phyloP scores from a whole-genome alignment of 1,140 invertebrate genomes.

The Myzus persicae region DNA sequence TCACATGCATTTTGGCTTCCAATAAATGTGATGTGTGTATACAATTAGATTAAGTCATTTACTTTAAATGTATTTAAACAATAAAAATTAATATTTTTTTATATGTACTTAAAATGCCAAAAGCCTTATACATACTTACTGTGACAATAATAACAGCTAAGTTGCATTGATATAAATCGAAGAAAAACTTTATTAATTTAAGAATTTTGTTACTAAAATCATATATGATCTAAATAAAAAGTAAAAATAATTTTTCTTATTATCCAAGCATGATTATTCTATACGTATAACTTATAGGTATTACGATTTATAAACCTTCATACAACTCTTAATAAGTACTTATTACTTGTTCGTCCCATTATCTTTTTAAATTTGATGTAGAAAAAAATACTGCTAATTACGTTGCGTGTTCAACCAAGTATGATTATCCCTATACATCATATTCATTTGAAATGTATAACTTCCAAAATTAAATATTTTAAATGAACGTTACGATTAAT shows the following conservation, averaged over 20 bases:
- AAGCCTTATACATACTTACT: not conserved
- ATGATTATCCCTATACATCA: not conserved
- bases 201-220: not conserved
- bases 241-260: not conserved
- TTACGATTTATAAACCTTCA: not conserved
- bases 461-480: conserved; percentile 30
- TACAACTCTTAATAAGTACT: not conserved
- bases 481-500: conserved; percentile 28
- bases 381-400: not conserved
- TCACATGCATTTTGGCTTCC: not conserved
- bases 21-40: not conserved
- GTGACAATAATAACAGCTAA: not conserved
- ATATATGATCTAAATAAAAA: not conserved
- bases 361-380: not conserved
- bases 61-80: not conserved
- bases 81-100: not conserved
- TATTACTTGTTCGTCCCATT: not conserved
- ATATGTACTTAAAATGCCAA: not conserved
- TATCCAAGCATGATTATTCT: not conserved
- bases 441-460: not conserved
- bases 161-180: not conserved
- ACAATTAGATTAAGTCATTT: not conserved
- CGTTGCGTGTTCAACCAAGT: not conserved
- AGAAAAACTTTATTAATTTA: not conserved
- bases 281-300: not conserved